phyloP scores from a whole-genome alignment of 2,797 vertebrate species.

The Gadopsis bispinosus region DNA sequence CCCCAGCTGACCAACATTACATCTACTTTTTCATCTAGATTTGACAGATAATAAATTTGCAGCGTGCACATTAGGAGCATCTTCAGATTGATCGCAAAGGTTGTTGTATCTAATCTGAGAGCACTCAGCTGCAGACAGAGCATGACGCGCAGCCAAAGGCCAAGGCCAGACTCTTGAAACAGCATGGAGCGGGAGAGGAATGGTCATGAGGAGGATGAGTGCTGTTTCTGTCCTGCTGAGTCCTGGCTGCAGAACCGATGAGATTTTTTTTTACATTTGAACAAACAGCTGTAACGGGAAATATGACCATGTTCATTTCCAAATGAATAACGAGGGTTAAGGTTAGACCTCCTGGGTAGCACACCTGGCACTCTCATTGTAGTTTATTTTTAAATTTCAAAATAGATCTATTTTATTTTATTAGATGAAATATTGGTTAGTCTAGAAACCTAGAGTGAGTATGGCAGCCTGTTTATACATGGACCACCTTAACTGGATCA shows the following conservation, averaged over 20 bases:
- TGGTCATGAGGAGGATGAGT: conserved; percentile 69
- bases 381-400: not conserved
- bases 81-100: conserved; percentile 33
- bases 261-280: conserved; percentile 40
- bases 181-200: conserved; percentile 63
- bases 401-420: conserved; percentile 18
- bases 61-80: conserved; percentile 3
- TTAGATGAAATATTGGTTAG: not conserved
- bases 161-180: conserved; percentile 59
- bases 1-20: not conserved
- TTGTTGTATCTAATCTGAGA: conserved; percentile 45
- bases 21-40: not conserved
- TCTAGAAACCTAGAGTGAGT: conserved; percentile 31
- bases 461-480: conserved; percentile 43
- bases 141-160: conserved; percentile 60
- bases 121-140: conserved; percentile 60
- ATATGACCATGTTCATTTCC: conserved; percentile 35
- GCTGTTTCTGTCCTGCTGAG: conserved; percentile 68
- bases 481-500: conserved; percentile 35
- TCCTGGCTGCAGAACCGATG: conserved; percentile 51
- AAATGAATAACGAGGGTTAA: conserved; percentile 34
- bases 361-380: conserved; percentile 3
- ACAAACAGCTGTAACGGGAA: conserved; percentile 52
- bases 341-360: conserved; percentile 20
- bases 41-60: not conserved